Conservation (phyloP, 2,797 vertebrate genomes). For the Phalanger gymnotis region DNA sequence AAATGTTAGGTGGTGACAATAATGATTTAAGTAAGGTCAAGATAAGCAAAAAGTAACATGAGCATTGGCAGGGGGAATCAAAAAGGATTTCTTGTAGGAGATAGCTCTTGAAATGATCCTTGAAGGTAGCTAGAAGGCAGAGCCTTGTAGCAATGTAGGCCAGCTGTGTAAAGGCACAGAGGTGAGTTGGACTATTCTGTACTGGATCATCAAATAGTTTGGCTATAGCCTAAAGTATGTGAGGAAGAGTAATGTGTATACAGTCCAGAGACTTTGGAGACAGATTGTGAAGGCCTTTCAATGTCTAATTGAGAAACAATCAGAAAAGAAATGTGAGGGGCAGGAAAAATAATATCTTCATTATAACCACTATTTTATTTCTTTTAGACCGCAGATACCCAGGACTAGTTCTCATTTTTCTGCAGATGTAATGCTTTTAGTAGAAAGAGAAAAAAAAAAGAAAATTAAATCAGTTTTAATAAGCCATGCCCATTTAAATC, state of each 20-base stretch:
- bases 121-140: background rate
- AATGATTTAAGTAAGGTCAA: background rate
- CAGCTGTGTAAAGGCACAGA: background rate
- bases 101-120: background rate
- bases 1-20: background rate
- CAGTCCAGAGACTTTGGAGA: background rate
- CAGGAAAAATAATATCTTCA: background rate
- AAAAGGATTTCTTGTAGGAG: background rate
- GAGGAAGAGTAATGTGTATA: background rate
- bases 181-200: background rate
- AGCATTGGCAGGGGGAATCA: background rate
- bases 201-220: background rate
- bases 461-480: constrained; percentile 53
- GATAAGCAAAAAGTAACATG: background rate
- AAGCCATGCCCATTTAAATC: constrained; percentile 29
- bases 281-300: background rate
- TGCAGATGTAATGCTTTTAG: background rate
- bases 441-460: constrained; percentile 4
- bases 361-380: background rate
- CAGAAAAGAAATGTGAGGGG: background rate
- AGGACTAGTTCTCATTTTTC: background rate
- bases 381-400: background rate
- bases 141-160: background rate
- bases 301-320: background rate
- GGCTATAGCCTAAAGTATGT: background rate